Conservation (phyloP, 2,797 vertebrate genomes). For the Argya squamiceps region DNA sequence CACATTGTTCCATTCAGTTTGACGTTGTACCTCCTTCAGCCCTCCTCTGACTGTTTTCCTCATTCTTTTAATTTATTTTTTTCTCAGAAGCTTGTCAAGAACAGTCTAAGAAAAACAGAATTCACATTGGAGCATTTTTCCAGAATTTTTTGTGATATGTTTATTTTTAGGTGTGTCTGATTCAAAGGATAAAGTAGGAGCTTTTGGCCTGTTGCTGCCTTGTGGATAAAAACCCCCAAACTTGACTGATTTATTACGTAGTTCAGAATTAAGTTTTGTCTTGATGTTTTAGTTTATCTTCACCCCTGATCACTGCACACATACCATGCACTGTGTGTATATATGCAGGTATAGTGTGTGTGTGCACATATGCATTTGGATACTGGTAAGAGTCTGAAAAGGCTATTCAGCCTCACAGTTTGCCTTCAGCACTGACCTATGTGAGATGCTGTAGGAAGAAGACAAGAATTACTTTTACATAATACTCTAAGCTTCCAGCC, state of each 20-base stretch:
- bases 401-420: background rate
- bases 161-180: background rate
- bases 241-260: background rate
- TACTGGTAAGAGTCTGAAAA: background rate
- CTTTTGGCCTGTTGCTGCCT: background rate
- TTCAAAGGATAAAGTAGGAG: background rate
- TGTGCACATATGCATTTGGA: accelerated
- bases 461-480: background rate
- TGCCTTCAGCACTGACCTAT: background rate
- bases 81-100: background rate
- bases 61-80: background rate
- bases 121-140: background rate
- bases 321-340: accelerated
- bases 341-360: too few relatives aligned
- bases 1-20: background rate
- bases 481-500: background rate
- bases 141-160: background rate
- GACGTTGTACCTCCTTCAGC: background rate
- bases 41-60: background rate
- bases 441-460: background rate
- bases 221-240: background rate
- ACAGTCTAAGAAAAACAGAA: background rate
- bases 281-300: background rate
- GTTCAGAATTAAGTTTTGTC: background rate
- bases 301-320: background rate